Conservation (phyloP, 1,140 invertebrate species). For the Lithobius niger region DNA sequence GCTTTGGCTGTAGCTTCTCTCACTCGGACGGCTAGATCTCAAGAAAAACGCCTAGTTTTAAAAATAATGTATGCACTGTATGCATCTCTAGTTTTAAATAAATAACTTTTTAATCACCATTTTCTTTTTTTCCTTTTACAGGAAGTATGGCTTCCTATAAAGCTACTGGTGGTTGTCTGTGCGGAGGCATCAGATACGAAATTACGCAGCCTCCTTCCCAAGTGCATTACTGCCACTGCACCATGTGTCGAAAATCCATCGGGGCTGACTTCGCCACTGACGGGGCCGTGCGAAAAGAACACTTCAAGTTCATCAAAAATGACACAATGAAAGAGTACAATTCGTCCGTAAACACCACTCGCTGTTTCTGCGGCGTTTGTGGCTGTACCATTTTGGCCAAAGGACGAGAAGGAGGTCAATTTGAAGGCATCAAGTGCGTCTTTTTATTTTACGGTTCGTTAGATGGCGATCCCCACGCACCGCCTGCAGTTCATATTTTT, state of each 20-base stretch:
- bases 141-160: neutral
- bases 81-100: too few species aligned
- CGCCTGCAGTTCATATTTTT: neutral
- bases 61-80: too few species aligned
- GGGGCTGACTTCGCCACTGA: neutral
- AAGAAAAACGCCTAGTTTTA: too few species aligned
- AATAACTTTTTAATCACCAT: too few species aligned
- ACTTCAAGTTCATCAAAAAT: neutral
- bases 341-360: neutral
- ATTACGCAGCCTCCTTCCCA: neutral
- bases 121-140: too few species aligned
- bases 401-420: too few species aligned
- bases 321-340: neutral
- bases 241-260: neutral
- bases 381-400: too few species aligned
- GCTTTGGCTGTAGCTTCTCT: too few species aligned
- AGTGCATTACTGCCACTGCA: neutral
- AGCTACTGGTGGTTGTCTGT: neutral
- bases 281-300: neutral
- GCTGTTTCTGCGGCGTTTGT: neutral
- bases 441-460: neutral
- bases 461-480: neutral
- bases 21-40: too few species aligned
- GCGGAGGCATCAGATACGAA: neutral
- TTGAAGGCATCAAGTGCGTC: neutral